Evolutionary conservation across 2,888 invertebrate genomes (phyloP).

Genomic region (Eudemis profundana): DNA sequence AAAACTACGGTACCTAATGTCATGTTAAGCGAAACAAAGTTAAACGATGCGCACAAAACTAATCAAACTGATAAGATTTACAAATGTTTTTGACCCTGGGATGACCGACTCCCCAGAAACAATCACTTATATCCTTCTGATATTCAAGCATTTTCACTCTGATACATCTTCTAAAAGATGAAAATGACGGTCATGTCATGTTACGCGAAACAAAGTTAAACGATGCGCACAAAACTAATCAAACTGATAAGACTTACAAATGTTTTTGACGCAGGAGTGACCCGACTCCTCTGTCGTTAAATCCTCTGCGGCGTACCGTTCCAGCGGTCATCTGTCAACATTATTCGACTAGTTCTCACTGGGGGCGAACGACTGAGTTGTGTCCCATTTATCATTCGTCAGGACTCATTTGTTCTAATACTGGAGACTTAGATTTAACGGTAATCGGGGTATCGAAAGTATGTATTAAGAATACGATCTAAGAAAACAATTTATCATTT

Average conservation of each 20-base stretch:
- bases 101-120: slow-evolving; percentile 14
- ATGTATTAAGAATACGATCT: too few species aligned
- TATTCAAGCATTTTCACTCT: too few species aligned
- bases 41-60: slow-evolving; percentile 1
- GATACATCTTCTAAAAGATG: too few species aligned
- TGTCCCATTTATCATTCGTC: slow-evolving; percentile 47
- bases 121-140: too few species aligned
- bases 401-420: slow-evolving; percentile 47
- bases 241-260: slow-evolving; percentile 28
- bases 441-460: slow-evolving; percentile 23
- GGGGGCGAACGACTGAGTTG: slow-evolving; percentile 41
- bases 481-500: too few species aligned
- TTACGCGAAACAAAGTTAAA: background rate
- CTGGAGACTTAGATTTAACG: slow-evolving; percentile 32
- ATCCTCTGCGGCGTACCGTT: slow-evolving; percentile 46
- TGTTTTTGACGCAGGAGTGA: slow-evolving; percentile 22
- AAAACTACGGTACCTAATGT: too few species aligned
- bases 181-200: too few species aligned
- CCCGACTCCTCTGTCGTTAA: slow-evolving; percentile 10
- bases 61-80: slow-evolving; percentile 29
- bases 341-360: slow-evolving; percentile 43
- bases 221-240: slow-evolving; percentile 6
- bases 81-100: slow-evolving; percentile 20
- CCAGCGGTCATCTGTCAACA: slow-evolving; percentile 46
- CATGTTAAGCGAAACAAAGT: background rate